phyloP scores from a whole-genome alignment of 35 echinoderm and acorn worm species.

The Ptychodera flava region DNA sequence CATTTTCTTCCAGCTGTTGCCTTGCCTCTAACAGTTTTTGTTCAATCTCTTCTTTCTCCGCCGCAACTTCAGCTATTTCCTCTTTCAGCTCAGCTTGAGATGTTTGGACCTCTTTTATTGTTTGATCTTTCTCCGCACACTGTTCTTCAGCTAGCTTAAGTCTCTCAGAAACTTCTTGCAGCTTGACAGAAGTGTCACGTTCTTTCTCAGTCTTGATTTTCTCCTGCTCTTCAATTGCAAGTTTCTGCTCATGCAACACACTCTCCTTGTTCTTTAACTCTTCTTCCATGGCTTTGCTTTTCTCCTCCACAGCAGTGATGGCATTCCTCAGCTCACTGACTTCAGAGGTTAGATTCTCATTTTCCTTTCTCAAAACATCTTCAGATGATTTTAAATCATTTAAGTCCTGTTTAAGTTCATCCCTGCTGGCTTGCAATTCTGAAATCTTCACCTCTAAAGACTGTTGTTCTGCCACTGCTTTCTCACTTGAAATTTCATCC shows the following conservation, averaged over 20 bases:
- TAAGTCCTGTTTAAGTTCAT: background rate
- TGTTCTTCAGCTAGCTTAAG: background rate
- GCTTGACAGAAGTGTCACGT: too few relatives aligned
- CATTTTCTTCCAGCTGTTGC: background rate
- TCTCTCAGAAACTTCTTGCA: background rate
- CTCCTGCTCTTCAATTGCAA: background rate
- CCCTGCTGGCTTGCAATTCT: background rate
- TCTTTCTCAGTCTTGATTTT: background rate
- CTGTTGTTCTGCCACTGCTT: background rate
- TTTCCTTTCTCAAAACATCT: slow-evolving; percentile 4
- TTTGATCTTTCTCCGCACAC: background rate
- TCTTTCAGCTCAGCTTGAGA: background rate
- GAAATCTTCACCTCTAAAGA: background rate
- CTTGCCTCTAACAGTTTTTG: background rate
- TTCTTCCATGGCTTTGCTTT: slow-evolving; percentile 37
- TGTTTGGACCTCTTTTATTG: background rate
- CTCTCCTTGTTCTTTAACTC: background rate
- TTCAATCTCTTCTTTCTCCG: background rate
- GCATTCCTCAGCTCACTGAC: slow-evolving; percentile 23
- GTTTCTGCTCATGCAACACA: background rate
- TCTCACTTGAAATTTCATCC: background rate
- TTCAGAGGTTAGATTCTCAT: slow-evolving; percentile 6
- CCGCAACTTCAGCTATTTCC: background rate
- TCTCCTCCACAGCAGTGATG: slow-evolving; percentile 34
- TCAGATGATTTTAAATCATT: slow-evolving; percentile 8